Conservation (phyloP, 2,113 vertebrate genomes). For the Marmota monax region DNA sequence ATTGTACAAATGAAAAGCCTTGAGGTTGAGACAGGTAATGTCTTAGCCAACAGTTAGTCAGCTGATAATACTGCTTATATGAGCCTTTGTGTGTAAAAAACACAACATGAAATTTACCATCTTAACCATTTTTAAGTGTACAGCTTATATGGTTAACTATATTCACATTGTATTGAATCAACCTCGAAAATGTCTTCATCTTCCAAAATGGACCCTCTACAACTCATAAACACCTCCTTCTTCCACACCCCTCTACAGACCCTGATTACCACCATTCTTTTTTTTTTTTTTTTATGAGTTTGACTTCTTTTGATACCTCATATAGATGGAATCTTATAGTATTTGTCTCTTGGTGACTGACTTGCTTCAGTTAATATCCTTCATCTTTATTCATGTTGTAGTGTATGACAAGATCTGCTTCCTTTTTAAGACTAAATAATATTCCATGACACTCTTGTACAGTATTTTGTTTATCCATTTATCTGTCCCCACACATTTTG, state of each 20-base stretch:
- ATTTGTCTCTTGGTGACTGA: neutral
- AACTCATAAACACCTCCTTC: neutral
- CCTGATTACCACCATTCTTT: neutral
- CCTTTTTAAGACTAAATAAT: neutral
- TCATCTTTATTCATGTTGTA: neutral
- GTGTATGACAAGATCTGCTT: neutral
- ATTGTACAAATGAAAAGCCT: neutral
- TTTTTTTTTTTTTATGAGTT: neutral
- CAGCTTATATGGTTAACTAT: neutral
- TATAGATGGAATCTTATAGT: neutral
- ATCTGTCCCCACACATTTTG: neutral
- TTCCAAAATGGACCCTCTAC: neutral
- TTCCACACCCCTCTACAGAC: accelerated
- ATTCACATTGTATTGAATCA: neutral
- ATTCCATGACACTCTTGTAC: neutral
- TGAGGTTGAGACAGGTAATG: neutral
- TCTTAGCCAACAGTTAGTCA: neutral
- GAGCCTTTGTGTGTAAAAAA: neutral
- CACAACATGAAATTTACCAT: neutral
- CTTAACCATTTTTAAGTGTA: neutral
- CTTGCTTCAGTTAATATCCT: neutral
- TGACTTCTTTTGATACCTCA: neutral
- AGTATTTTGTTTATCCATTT: neutral
- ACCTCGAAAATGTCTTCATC: neutral
- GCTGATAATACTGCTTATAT: neutral